Evolutionary conservation across 2,797 vertebrate species (phyloP).

Genomic region (Xerus rutilus): DNA sequence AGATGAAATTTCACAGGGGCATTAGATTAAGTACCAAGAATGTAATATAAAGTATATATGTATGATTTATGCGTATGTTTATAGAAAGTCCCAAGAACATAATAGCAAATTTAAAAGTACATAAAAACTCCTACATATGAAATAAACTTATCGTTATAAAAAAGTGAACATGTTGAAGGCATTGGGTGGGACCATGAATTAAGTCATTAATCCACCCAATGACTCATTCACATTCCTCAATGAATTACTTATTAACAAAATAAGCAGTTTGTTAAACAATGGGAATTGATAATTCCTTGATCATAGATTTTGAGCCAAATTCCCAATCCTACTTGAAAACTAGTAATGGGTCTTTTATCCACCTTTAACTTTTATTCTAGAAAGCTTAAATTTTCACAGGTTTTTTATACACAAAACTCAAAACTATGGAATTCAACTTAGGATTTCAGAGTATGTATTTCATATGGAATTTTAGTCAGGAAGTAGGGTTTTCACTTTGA

Average conservation of each 20-base stretch:
- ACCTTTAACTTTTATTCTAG: not conserved
- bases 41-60: not conserved
- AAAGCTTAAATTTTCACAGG: not conserved
- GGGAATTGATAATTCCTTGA: not conserved
- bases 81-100: not conserved
- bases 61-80: not conserved
- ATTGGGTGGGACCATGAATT: not conserved
- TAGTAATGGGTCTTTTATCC: not conserved
- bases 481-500: not conserved
- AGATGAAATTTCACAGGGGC: not conserved
- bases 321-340: not conserved
- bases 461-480: not conserved
- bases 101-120: not conserved
- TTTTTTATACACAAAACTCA: not conserved
- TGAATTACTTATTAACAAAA: not conserved
- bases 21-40: not conserved
- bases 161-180: not conserved
- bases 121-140: not conserved
- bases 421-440: not conserved
- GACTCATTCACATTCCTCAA: not conserved
- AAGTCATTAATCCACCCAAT: not conserved
- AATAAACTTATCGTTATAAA: not conserved
- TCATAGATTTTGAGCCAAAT: not conserved
- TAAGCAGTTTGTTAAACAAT: not conserved
- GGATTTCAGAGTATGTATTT: not conserved